Percentiles rank a stretch among this genome's conserved stretches.
Evolutionary conservation across 1,140 invertebrate genomes (phyloP).

Genomic region (Sycophila sp.): DNA sequence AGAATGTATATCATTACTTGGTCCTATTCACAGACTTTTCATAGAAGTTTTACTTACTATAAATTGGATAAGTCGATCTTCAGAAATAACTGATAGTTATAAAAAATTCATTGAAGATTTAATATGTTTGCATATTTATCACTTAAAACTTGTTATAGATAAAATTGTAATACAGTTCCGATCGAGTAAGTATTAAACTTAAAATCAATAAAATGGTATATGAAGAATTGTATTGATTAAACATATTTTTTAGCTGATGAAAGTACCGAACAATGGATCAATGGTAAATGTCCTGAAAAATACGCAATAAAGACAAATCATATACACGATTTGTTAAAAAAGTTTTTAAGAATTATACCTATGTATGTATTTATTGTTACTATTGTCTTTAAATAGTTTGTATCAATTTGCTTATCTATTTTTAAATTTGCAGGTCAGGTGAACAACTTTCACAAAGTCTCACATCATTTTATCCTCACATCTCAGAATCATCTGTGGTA

Average conservation of each 20-base stretch:
- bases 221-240: not conserved
- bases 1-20: slow-evolving; percentile 70
- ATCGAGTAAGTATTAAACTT: slow-evolving; percentile 62
- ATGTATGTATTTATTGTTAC: slow-evolving; percentile 73
- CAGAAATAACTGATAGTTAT: slow-evolving; percentile 67
- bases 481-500: slow-evolving; percentile 66
- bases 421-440: slow-evolving; percentile 67
- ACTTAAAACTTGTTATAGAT: slow-evolving; percentile 70
- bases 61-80: slow-evolving; percentile 67
- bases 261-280: slow-evolving; percentile 57
- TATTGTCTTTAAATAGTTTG: no score
- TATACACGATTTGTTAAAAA: slow-evolving; percentile 69
- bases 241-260: slow-evolving; percentile 47
- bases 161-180: slow-evolving; percentile 70
- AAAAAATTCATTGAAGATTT: slow-evolving; percentile 73
- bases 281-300: slow-evolving; percentile 59
- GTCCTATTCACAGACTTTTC: slow-evolving; percentile 67
- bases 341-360: slow-evolving; percentile 70
- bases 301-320: slow-evolving; percentile 65
- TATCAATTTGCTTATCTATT: no score
- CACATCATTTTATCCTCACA: slow-evolving; percentile 73
- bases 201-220: not conserved
- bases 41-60: slow-evolving; percentile 73
- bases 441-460: slow-evolving; percentile 67
- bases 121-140: slow-evolving; percentile 71